Conservation (phyloP, 2,797 vertebrate species). For the Cyclopterus lumpus region DNA sequence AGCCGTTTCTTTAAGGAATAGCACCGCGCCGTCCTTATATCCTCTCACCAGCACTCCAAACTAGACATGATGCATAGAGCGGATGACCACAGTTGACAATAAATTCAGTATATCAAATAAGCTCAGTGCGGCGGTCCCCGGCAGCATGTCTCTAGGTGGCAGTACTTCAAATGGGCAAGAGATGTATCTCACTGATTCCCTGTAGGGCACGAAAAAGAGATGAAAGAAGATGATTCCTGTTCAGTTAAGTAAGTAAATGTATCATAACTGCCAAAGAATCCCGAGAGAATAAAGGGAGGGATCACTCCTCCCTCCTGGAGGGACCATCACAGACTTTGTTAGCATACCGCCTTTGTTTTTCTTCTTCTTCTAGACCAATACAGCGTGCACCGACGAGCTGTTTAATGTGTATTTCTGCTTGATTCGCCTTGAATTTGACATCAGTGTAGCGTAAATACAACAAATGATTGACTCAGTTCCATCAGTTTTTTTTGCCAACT, state of each 20-base stretch:
- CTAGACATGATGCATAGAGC: constrained; percentile 72
- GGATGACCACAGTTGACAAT: constrained; percentile 71
- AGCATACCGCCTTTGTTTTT: constrained; percentile 3
- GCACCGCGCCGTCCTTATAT: constrained; percentile 55
- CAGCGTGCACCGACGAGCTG: constrained; percentile 17
- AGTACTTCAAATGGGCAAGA: constrained; percentile 64
- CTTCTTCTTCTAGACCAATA: not conserved
- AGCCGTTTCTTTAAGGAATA: constrained; percentile 53
- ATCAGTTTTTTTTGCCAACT: not conserved
- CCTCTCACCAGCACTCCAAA: constrained; percentile 50
- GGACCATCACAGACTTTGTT: constrained; percentile 42
- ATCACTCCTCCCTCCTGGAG: constrained; percentile 45
- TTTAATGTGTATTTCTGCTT: constrained; percentile 13
- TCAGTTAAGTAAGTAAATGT: constrained; percentile 75
- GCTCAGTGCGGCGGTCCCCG: constrained; percentile 50
- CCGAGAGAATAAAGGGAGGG: constrained; percentile 43
- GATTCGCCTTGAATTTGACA: constrained; percentile 36
- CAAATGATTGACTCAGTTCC: not conserved
- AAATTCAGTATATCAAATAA: constrained; percentile 77
- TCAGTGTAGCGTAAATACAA: not conserved
- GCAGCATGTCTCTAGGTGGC: constrained; percentile 73
- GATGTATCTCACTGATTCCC: constrained; percentile 72
- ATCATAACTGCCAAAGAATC: constrained; percentile 75
- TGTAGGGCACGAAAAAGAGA: constrained; percentile 62
- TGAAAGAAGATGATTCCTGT: constrained; percentile 71